A percentile compares a stretch with the other conserved stretches of the same genome.
Evolutionary conservation across 2,113 vertebrate genomes (phyloP).

Genomic region (Campylomormyrus numenius): DNA sequence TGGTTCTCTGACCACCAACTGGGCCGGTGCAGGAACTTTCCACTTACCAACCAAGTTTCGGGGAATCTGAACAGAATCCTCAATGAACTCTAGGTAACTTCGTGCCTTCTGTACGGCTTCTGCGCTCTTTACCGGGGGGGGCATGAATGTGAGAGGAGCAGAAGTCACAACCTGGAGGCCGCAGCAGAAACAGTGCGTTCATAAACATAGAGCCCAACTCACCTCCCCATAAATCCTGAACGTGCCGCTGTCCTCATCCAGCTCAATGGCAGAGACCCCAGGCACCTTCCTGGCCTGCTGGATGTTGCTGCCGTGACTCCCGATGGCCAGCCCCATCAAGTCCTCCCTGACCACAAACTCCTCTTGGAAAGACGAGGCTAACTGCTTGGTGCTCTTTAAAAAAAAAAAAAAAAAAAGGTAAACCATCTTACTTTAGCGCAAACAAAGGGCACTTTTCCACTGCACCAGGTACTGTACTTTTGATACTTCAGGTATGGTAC

Average conservation of each 20-base stretch:
- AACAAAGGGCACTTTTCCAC: background rate
- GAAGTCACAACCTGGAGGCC: background rate
- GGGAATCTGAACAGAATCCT: conserved; percentile 82
- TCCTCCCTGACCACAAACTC: conserved; percentile 78
- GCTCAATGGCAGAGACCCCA: conserved; percentile 78
- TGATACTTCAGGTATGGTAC: background rate
- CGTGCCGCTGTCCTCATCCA: conserved; percentile 79
- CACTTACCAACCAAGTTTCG: conserved; percentile 76
- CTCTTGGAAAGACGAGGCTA: conserved; percentile 83
- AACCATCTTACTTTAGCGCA: background rate
- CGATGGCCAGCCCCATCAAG: conserved; percentile 83
- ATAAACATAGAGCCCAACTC: conserved; percentile 1
- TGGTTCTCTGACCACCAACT: background rate
- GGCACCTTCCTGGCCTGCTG: conserved; percentile 81
- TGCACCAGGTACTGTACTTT: background rate
- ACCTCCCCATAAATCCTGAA: conserved; percentile 88
- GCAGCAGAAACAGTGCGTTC: background rate
- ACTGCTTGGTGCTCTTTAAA: conserved; percentile 75
- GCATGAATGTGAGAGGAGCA: background rate
- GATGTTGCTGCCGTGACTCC: conserved; percentile 84
- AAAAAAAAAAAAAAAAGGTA: conserved; percentile 12
- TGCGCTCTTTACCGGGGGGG: conserved; percentile 53
- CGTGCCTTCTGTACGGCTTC: conserved; percentile 81
- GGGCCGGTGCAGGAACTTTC: background rate
- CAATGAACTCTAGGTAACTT: conserved; percentile 75